Conservation (phyloP, 92 coral and sea anemone species). For the Virgularia gustaviana region DNA sequence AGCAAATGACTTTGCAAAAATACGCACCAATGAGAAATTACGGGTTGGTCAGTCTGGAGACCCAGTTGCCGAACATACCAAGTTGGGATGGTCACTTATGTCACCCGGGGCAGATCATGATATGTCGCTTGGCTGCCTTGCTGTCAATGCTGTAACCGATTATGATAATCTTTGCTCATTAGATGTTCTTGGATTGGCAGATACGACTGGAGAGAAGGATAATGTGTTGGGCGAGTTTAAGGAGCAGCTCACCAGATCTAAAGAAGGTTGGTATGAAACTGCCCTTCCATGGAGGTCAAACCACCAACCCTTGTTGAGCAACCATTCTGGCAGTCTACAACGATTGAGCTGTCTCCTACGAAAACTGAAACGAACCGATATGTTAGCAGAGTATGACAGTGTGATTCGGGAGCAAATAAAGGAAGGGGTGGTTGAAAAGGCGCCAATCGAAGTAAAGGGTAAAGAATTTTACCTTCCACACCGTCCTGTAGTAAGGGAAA, state of each 20-base stretch:
- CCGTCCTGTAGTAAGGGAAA: conserved; percentile 54
- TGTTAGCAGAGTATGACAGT: conserved; percentile 37
- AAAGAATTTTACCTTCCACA: conserved; percentile 46
- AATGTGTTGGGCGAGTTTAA: conserved; percentile 44
- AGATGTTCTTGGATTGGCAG: no score
- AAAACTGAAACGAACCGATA: conserved; percentile 18
- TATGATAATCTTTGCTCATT: no score
- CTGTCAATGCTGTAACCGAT: no score
- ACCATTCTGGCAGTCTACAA: conserved; percentile 45
- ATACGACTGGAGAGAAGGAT: conserved; percentile 30
- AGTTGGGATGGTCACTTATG: conserved; percentile 59
- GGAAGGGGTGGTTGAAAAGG: conserved; percentile 25
- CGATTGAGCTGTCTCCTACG: conserved; percentile 25
- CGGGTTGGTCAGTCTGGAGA: conserved; percentile 58
- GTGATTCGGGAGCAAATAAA: conserved; percentile 46
- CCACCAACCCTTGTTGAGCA: conserved; percentile 17
- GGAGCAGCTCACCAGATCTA: conserved; percentile 39
- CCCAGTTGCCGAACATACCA: conserved; percentile 51
- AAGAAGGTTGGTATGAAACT: conserved; percentile 60
- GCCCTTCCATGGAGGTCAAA: conserved; percentile 51
- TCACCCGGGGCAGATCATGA: conserved; percentile 52
- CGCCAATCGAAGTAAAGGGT: conserved; percentile 18
- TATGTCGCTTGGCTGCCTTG: conserved; percentile 39
- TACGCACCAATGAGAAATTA: conserved; percentile 45
- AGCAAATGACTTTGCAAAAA: conserved; percentile 58